phyloP scores from a whole-genome alignment of 2,888 invertebrate genomes.

The Orthosia incerta region DNA sequence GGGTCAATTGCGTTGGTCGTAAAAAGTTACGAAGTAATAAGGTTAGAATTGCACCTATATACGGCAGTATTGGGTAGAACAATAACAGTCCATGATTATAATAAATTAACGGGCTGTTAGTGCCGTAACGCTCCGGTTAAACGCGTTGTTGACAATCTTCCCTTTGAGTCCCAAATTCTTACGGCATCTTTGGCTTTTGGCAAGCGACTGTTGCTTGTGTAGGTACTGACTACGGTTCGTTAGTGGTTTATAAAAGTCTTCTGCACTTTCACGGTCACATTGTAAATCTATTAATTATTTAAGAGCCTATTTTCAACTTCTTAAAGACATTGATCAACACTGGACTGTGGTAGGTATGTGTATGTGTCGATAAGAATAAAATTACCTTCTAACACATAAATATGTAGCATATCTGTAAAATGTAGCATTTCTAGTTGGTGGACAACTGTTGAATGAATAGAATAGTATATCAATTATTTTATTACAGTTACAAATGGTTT shows the following conservation, averaged over 20 bases:
- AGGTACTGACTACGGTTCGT: conserved; percentile 51
- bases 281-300: background rate
- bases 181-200: conserved; percentile 62
- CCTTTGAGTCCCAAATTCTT: conserved; percentile 65
- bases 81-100: conserved; percentile 34
- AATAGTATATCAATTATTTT: background rate
- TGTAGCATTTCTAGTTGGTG: background rate
- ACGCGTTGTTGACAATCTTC: conserved; percentile 67
- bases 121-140: conserved; percentile 39
- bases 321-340: too few relatives aligned
- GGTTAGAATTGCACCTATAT: conserved; percentile 31
- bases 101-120: conserved; percentile 40
- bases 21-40: conserved; percentile 45
- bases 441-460: background rate
- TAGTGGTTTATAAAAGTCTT: conserved; percentile 61
- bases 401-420: background rate
- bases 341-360: too few relatives aligned
- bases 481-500: background rate
- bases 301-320: background rate
- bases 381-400: too few relatives aligned
- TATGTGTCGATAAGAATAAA: too few relatives aligned
- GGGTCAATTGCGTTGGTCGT: conserved; percentile 22
- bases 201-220: conserved; percentile 14
- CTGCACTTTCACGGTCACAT: too few relatives aligned
- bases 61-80: conserved; percentile 22